phyloP scores from a whole-genome alignment of 2,888 invertebrate genomes.

The Heliconius sara region DNA sequence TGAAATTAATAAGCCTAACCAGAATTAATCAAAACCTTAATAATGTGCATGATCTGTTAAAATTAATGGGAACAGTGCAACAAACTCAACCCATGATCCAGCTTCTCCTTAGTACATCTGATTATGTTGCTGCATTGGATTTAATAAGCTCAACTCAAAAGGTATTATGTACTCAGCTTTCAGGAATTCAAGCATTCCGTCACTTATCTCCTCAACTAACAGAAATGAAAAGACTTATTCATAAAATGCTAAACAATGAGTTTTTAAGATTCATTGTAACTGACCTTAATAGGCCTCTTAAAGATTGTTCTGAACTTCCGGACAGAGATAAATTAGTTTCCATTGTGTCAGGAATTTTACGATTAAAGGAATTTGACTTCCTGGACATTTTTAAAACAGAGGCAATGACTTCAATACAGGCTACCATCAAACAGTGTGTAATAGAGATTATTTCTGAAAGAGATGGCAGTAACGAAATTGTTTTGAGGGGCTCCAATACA shows the following conservation, averaged over 20 bases:
- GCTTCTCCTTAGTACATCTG: conserved; percentile 95
- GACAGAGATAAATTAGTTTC: conserved; percentile 94
- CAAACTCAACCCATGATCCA: conserved; percentile 99
- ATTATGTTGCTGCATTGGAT: conserved; percentile 98
- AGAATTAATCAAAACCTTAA: conserved; percentile 86
- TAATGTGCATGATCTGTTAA: conserved; percentile 89
- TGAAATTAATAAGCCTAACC: conserved; percentile 89
- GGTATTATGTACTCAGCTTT: conserved; percentile 93
- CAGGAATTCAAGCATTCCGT: conserved; percentile 96
- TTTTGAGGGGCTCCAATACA: conserved; percentile 73
- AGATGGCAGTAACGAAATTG: conserved; percentile 76
- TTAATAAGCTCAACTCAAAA: conserved; percentile 98
- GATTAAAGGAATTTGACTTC: conserved; percentile 94
- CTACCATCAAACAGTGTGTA: conserved; percentile 93
- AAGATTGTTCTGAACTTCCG: conserved; percentile 83
- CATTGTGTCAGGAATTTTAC: conserved; percentile 94
- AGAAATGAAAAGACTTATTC: conserved; percentile 97
- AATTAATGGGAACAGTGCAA: conserved; percentile 96
- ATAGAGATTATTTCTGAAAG: conserved; percentile 87
- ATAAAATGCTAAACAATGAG: conserved; percentile 98
- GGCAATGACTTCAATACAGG: conserved; percentile 93
- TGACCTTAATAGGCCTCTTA: conserved; percentile 93
- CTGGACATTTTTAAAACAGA: conserved; percentile 94
- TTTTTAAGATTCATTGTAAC: conserved; percentile 95
- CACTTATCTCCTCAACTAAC: conserved; percentile 97